Evolutionary conservation across 2,888 invertebrate species (phyloP), one percentile per base, ranked within the genome.

Genomic region (Drosophila buzzatii): DNA sequence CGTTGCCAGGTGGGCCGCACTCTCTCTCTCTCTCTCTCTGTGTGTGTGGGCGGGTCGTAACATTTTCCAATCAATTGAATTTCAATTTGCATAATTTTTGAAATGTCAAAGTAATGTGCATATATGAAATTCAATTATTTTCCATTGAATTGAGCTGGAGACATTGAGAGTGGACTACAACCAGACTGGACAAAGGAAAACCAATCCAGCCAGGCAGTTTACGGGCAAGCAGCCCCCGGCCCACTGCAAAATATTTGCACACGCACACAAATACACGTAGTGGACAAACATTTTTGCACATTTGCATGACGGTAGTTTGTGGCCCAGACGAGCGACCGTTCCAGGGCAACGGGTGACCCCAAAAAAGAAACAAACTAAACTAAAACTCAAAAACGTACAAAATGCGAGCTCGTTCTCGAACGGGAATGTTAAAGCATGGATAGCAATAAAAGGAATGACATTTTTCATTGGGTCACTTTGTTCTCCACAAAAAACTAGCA

Each of bases 41-140:
- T 27, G 27, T 27, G 27, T 47, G 51, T 57, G 55, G 33, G 56
- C 16, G 37, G 49, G 58, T 67, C 60, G 66, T 75, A 76, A 73
- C 70, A 86, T 86, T 90, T 86, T 89, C 90, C 86, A 90, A 90
- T 90, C 86, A 86, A 86, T 86, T 86, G 90, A 86, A 86, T 87
- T 86, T 84, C 86, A 89, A 86, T 86, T 86, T 86, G 89, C 86
- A 86, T 86, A 90, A 86, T 90, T 86, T 89, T 68, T 70, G 76
- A 57, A 84, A 86, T 87, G 86, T 87, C 89, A 87, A 84, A 73
- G 88, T 86, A 89, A 90, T 90, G 89, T 79, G 72, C 81, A 77
- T 76, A 70, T 80, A 79, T 87, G 76, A 86, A 86, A 90, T 87
- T 90, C 90, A 90, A 86, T 86, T 86, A 90, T 87, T 89, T 90